phyloP scores from a whole-genome alignment of 23 tunicate species.

The Diplosoma virens region DNA sequence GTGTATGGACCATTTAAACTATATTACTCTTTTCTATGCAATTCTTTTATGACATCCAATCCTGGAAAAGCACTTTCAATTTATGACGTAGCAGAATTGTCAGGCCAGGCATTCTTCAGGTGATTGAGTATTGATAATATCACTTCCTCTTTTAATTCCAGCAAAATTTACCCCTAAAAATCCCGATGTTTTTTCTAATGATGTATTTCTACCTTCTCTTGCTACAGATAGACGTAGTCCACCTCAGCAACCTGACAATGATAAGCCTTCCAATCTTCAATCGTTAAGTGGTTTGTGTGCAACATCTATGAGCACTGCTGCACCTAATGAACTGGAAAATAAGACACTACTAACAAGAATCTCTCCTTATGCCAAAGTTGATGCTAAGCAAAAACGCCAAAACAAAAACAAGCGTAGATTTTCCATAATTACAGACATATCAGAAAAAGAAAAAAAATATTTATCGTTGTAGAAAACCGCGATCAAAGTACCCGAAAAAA shows the following conservation, averaged over 20 bases:
- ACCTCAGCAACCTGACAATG: neutral
- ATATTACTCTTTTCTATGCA: constrained; percentile 5
- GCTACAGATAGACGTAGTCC: constrained; percentile 1
- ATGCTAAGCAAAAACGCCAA: too few relatives aligned
- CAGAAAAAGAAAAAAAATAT: too few relatives aligned
- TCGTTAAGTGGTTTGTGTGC: constrained; percentile 6
- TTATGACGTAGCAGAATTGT: constrained; percentile 13
- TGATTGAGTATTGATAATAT: constrained; percentile 6
- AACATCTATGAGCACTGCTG: neutral
- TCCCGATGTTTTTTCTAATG: constrained; percentile 5
- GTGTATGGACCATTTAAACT: constrained; percentile 14
- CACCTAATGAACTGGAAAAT: too few relatives aligned
- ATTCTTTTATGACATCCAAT: constrained; percentile 15
- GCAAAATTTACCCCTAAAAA: neutral
- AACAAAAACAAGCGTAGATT: too few relatives aligned
- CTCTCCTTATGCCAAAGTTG: too few relatives aligned
- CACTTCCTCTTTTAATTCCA: constrained; percentile 7
- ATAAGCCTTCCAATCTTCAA: neutral
- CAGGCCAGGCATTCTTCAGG: constrained; percentile 8
- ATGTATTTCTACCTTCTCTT: constrained; percentile 16
- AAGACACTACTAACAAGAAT: too few relatives aligned
- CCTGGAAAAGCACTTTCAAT: constrained; percentile 8
- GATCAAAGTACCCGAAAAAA: too few relatives aligned
- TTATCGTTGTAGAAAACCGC: too few relatives aligned
- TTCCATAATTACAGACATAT: too few relatives aligned